Evolutionary conservation across 2,797 vertebrate genomes (phyloP), one percentile per base, ranked within the genome.

Genomic region (Staurois parvus): DNA sequence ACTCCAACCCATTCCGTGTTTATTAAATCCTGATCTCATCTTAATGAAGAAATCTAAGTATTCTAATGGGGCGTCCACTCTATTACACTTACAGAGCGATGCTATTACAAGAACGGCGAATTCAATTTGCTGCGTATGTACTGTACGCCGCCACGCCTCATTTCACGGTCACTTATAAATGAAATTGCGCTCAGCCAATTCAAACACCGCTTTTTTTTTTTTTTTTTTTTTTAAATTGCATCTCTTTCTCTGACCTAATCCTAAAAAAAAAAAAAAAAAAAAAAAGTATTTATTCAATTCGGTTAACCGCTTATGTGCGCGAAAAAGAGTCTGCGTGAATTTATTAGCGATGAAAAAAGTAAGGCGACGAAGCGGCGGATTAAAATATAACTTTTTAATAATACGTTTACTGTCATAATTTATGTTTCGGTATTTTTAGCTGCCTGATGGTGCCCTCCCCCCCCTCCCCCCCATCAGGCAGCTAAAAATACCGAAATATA

Each of bases 51-150:
- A 15, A 7, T 56, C 48, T 56, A 70, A 15, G 30, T 72, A 30
- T 72, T n/a, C 21, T 80, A 80, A 80, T 80, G 78, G 78, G 69
- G 78, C 78, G 66, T 70, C 66, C 67, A 37, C 48, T 37, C 67
- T 70, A 80, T 80, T 80, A 72, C 29, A 68, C 37, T 21, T 56
- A 45, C 40, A 4, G 67, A 30, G 45, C 69, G 78, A 52, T 29
- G n/a, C 78, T 48, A 19, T 17, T 19, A 69, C 78, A 26, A 59
- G 32, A 72, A 32, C 21, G 78, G 40, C 1, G 45, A 37, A 80
- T 80, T 70, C 32, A 70, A 72, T 72, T 68, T 3, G 78, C 67
- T 28, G 8, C 3, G 48, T 52, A 32, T 56, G 12, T 66, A 59
- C 78, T 69, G 67, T 70, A 56, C 13, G 78, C 13, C 30, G 10